These are phyloP conservation scores for Elanus axillaris DNA, from an alignment of 2,113 vertebrate species.

Conservation along the genomic window DNA sequence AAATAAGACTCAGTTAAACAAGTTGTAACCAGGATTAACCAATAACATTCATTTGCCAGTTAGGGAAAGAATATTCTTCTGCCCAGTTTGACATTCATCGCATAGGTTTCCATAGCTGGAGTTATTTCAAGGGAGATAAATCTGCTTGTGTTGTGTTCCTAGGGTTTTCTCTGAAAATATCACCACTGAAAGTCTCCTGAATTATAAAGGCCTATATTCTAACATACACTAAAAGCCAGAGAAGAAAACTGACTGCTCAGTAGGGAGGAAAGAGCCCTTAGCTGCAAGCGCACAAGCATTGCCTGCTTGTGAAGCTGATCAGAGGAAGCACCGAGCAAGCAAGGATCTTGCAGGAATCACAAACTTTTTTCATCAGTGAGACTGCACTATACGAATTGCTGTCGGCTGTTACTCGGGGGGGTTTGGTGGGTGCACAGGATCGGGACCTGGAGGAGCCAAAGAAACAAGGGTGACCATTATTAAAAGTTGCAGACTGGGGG, in stretches of 20 bases:
- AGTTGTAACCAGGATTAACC: not conserved
- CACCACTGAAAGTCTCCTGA: not conserved
- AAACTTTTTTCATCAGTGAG: not conserved
- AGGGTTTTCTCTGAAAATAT: not conserved
- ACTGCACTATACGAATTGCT: not conserved
- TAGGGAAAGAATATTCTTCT: not conserved
- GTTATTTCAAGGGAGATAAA: not conserved
- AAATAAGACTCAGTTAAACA: not conserved
- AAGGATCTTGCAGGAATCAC: not conserved
- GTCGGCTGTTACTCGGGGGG: not conserved
- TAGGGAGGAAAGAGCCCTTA: not conserved
- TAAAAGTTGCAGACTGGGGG: not conserved
- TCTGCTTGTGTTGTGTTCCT: not conserved
- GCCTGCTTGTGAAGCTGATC: not conserved
- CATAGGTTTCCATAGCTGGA: not conserved
- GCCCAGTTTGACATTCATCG: not conserved
- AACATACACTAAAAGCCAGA: not conserved
- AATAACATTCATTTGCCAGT: not conserved
- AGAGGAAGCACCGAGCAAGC: not conserved
- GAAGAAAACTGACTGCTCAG: not conserved
- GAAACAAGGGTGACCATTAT: accelerated
- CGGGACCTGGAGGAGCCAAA: not conserved
- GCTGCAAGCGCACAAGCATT: not conserved
- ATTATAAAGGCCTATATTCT: not conserved
- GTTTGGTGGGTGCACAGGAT: not conserved